Evolutionary conservation across 2,888 invertebrate genomes (phyloP), one percentile per base, ranked within the genome.

Genomic region (Rhamnusium bicolor): DNA sequence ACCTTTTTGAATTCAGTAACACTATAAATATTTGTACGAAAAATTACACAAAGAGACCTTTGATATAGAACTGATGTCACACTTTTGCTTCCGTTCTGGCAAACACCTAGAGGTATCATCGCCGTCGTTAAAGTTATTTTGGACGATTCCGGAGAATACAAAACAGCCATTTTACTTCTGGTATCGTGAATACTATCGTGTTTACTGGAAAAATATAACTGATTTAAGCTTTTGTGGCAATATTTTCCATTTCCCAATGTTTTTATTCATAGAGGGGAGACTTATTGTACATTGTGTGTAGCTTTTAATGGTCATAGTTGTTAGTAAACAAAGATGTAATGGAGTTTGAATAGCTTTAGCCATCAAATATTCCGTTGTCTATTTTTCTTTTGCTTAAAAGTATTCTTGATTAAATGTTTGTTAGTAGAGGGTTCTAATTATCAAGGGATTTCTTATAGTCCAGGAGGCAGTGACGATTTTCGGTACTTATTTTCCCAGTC

Each of bases 141-240:
- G n/a, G 6, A 14, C 7, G n/a, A 14, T 24, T 27, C 54, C 27
- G 54, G 27, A 27, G 54, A 56, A 56, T 56, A 27, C 14, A 56
- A 56, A 56, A n/a, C 27, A 27, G 54, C 7, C 27, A 14, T 18
- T 60, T 32, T 18, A 16, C 32, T 29, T 46, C 46, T 7, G 21
- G 10, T 7, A 21, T 12, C 24, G n/a, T 61, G 46, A 47, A 61
- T 61, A 14, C 47, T n/a, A 18, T 8, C 58, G 8, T 32, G 32
- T 58, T 58, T 58, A 58, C 58, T 32, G 21, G 54, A 54, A 58
- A 16, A 58, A 58, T 27, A 49, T 51, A 51, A 51, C 63, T 54
- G 8, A 51, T 51, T 51, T 65, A 40, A 32, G 51, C 19, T 53
- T 16, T 29, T 40, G 12, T 40, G 12, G 14, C 16, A 65, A 47